These are phyloP conservation scores for Lucilia sericata DNA, from an alignment of 1,140 invertebrate genomes.

Conservation along the genomic window DNA sequence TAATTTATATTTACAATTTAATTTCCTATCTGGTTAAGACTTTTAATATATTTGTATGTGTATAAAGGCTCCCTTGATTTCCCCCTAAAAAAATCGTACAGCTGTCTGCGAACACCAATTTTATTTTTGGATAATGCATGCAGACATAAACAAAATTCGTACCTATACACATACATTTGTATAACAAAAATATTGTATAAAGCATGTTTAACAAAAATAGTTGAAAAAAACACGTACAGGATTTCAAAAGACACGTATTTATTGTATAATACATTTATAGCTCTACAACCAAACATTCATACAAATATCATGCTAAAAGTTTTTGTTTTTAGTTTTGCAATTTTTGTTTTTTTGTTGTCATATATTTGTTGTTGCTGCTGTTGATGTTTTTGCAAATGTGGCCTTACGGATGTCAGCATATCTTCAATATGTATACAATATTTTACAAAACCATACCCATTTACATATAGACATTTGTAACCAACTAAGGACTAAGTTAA, in stretches of 20 bases:
- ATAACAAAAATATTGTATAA: background rate
- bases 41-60: background rate
- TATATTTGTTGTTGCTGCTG: too few species aligned
- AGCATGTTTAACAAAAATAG: background rate
- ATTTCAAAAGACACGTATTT: slow-evolving; percentile 22
- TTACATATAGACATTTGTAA: too few species aligned
- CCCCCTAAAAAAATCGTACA: background rate
- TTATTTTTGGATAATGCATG: background rate
- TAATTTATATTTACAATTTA: background rate
- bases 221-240: background rate
- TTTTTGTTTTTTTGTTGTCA: too few species aligned
- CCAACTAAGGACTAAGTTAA: too few species aligned
- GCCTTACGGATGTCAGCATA: slow-evolving; percentile 22
- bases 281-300: background rate
- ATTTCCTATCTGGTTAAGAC: background rate
- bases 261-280: background rate
- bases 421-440: background rate
- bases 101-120: slow-evolving; percentile 9
- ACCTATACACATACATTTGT: background rate
- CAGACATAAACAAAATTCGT: background rate
- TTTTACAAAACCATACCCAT: background rate
- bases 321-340: too few species aligned
- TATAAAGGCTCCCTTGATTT: background rate
- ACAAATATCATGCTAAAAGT: background rate
- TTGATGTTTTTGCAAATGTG: background rate